These are phyloP conservation scores for Tadarida brasiliensis DNA, from an alignment of 2,797 vertebrate species.

Conservation along the genomic window DNA sequence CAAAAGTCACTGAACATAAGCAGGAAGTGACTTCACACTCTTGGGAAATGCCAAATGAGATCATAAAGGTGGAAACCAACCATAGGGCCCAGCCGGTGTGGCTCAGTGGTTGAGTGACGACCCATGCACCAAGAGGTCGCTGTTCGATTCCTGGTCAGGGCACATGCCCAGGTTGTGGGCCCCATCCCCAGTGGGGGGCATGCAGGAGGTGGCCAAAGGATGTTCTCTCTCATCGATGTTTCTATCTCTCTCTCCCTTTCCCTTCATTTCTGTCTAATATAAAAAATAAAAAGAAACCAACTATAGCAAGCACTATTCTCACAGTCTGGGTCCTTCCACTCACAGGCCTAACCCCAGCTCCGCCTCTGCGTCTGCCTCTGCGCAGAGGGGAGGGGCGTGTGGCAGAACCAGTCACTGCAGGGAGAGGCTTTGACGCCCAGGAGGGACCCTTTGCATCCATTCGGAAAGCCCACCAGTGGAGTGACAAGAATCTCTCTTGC, in stretches of 20 bases:
- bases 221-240: too few relatives aligned
- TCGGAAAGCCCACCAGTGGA: background rate
- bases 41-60: background rate
- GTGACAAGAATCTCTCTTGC: background rate
- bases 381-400: background rate
- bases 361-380: background rate
- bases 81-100: too few relatives aligned
- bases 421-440: background rate
- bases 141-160: too few relatives aligned
- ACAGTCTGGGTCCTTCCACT: background rate
- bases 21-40: background rate
- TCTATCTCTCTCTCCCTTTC: too few relatives aligned
- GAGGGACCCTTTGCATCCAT: background rate
- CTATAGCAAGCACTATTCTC: background rate
- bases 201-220: too few relatives aligned
- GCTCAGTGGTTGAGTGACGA: too few relatives aligned
- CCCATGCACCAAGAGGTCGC: too few relatives aligned
- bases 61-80: background rate
- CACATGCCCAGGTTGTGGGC: too few relatives aligned
- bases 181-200: too few relatives aligned
- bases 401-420: background rate
- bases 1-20: background rate
- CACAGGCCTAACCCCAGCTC: fast-evolving
- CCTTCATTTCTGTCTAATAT: too few relatives aligned
- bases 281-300: too few relatives aligned